Evolutionary conservation across 2,113 vertebrate species (phyloP), one percentile per base, ranked within the genome.

Genomic region (Fregata magnificens): DNA sequence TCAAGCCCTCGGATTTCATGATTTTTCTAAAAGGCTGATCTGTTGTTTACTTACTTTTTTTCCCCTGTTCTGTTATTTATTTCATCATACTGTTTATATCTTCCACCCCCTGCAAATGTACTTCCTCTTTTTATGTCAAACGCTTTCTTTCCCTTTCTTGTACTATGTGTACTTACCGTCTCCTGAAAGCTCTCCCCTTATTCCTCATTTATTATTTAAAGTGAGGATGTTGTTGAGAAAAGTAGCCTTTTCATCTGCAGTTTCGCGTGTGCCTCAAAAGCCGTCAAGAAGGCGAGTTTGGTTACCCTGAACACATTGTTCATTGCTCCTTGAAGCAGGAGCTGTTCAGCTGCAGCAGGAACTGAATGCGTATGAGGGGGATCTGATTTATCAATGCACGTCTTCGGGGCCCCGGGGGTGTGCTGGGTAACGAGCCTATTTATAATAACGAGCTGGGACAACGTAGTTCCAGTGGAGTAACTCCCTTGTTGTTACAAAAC

Each of bases 211-310:
- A 11, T 40, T 66, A 45, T 81, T 62, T 62, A 7, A 62, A 66
- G 63, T 3, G 47, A 40, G 52, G 58, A 7, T 44, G 53, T 50
- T 0, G 0, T 26, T 21, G 36, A 36, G 36, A 59, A 69, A 20
- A 65, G 73, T 8, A 50, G 24, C 47, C 20, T 44, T 50, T 59
- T 36, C 10, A 6, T 73, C 11, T 55, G 47, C 9, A 17, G n/a
- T 10, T 47, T 2, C n/a, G 16, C 2, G 1, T 31, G 70, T 52
- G 18, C 50, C 76, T 52, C 2, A 1, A 2, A 13, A 5, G 1
- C 80, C 9, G 0, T 9, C 3, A 3, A 25, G 72, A 11, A 8
- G 34, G 72, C 2, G 3, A 15, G 28, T 6, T 36, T 26, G 76
- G 28, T 58, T 58, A 36, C 29, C 25, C 63, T 18, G 66, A 25